These are phyloP conservation scores for Saguinus imperator DNA, from an alignment of 2,113 vertebrate species.

Conservation along the genomic window DNA sequence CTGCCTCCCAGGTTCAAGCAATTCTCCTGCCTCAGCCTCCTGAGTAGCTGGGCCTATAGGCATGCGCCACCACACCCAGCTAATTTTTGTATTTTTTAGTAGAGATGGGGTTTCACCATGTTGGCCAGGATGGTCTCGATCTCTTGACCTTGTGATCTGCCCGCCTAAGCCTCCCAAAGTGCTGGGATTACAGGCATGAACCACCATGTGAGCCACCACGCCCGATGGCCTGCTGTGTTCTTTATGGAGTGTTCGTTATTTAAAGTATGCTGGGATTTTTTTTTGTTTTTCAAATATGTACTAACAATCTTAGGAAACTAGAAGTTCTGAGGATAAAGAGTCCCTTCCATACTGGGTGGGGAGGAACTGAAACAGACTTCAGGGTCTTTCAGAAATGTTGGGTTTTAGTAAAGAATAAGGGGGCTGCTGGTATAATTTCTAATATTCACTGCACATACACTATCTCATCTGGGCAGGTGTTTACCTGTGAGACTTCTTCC, in stretches of 20 bases:
- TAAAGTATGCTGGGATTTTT: not conserved
- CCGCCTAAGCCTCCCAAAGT: no score
- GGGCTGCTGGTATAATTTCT: not conserved
- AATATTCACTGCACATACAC: fast-evolving
- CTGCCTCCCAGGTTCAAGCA: no score
- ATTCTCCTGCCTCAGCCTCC: no score
- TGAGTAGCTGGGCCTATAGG: no score
- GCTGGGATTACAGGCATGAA: no score
- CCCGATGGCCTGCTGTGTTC: no score
- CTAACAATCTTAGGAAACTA: not conserved
- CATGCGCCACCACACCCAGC: no score
- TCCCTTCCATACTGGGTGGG: not conserved
- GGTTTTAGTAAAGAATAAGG: not conserved
- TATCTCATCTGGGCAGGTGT: not conserved
- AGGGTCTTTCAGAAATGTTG: not conserved
- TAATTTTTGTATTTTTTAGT: no score
- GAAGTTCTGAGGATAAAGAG: not conserved
- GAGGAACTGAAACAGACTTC: not conserved
- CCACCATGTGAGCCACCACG: no score
- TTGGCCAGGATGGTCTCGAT: no score
- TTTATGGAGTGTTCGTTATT: not conserved
- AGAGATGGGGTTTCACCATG: no score
- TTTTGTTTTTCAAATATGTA: not conserved
- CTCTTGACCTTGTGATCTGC: no score
- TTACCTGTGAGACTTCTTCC: not conserved